Base-by-base conservation (phyloP, 2,888 invertebrate species). In the Cephus nigrinus region DNA sequence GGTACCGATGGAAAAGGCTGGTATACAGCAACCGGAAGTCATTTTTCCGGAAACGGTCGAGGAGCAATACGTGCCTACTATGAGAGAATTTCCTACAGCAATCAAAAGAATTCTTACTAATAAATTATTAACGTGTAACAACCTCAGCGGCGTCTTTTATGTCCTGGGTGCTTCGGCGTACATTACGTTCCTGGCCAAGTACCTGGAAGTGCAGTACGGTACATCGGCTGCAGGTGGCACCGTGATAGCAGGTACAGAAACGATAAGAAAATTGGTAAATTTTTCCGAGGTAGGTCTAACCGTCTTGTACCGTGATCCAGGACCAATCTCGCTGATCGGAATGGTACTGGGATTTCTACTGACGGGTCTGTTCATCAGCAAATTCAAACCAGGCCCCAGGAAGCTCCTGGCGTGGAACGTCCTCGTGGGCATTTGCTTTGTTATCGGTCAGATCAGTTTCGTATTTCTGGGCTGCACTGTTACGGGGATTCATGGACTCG, bases 131-230 rank as follows among this genome's bases (percentile, higher is more conserved):
- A 93, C 95, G 81, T 94, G 93, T 82, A 95, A 96, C 88, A 95
- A 94, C 69, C 89, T 94, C 3, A 94, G 95, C 40, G 94, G 93
- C 4, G 93, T 95, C 23, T 95, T 95, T 83, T 95, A 95, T 81
- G 92, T 95, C 72, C 88, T 94, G 75, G 94, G 94, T 35, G 93
- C 93, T 4, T 92, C 94, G 0, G 95, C 95, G 0, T 95, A 95
- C 84, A 94, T 95, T 87, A 96, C 95, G 15, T 96, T 95, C 88
- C 92, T 95, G 84, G 94, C 95, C 12, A 96, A 96, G 88, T 95
- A 96, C 88, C 93, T 96, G 87, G 96, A 96, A 91, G 95, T 95
- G 12, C 95, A 96, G 88, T 96, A 94, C 87, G 93, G 93, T 81
- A 93, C 94, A 80, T 93, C 94, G 0, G 93, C 96, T 1, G 94